These are phyloP conservation scores for Lutjanus campechanus DNA, from an alignment of 2,797 vertebrate species.

Conservation along the genomic window DNA sequence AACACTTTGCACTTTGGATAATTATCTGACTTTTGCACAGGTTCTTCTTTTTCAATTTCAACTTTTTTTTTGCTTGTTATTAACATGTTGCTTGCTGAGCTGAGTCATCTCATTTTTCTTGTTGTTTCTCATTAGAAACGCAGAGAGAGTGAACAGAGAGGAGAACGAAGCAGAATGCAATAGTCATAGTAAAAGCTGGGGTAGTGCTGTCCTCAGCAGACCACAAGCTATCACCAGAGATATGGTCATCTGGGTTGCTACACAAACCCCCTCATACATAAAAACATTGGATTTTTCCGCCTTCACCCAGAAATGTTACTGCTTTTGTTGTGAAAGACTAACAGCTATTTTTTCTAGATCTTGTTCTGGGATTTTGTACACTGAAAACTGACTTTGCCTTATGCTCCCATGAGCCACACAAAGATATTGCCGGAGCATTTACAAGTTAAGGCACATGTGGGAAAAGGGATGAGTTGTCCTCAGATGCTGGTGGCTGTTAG, in stretches of 20 bases:
- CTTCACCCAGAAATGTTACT: background rate
- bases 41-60: background rate
- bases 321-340: background rate
- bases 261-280: constrained; percentile 10
- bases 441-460: background rate
- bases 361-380: background rate
- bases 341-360: background rate
- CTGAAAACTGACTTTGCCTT: constrained; percentile 1
- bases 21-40: background rate
- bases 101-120: background rate
- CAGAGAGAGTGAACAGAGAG: background rate
- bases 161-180: background rate
- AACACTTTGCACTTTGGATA: constrained; percentile 7
- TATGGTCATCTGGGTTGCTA: background rate
- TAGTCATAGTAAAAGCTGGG: background rate
- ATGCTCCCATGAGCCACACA: constrained; percentile 2
- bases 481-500: background rate
- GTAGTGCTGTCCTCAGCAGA: no score
- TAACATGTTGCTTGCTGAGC: background rate
- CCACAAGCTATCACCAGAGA: background rate
- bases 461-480: background rate
- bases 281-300: background rate
- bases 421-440: background rate
- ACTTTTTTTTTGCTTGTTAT: background rate
- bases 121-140: constrained; percentile 11